A percentile compares a stretch with the other conserved stretches of the same genome.
Conservation (phyloP, 2,888 invertebrate genomes). For the Eilema caniola region DNA sequence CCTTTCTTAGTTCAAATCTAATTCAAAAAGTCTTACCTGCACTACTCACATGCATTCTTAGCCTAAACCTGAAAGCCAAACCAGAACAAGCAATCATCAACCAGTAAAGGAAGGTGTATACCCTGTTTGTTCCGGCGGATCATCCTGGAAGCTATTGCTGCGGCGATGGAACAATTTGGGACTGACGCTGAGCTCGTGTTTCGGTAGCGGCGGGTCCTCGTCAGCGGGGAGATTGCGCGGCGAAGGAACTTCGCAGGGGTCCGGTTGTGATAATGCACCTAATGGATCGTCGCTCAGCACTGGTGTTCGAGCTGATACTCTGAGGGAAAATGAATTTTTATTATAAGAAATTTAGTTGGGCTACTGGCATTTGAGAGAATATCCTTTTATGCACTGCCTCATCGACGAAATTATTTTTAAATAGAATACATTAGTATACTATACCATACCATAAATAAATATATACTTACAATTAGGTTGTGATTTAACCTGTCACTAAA, state of each 20-base stretch:
- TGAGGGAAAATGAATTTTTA: conserved; percentile 52
- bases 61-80: conserved; percentile 16
- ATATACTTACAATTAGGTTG: too few species aligned
- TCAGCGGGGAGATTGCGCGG: conserved; percentile 49
- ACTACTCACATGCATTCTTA: neutral
- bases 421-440: too few species aligned
- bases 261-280: conserved; percentile 89
- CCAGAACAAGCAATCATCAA: conserved; percentile 13
- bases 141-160: conserved; percentile 83
- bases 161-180: conserved; percentile 90
- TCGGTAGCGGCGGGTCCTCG: conserved; percentile 64
- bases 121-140: conserved; percentile 80
- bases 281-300: conserved; percentile 97
- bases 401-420: too few species aligned
- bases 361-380: too few species aligned
- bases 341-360: neutral
- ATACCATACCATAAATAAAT: too few species aligned
- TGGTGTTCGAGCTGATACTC: conserved; percentile 92
- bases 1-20: neutral
- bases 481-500: too few species aligned
- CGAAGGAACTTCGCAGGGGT: conserved; percentile 21
- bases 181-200: conserved; percentile 87
- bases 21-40: neutral
- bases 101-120: conserved; percentile 72
- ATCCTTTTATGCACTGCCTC: too few species aligned